Evolutionary conservation across 2,888 invertebrate species (phyloP).

Genomic region (Himalopsyche anomala): DNA sequence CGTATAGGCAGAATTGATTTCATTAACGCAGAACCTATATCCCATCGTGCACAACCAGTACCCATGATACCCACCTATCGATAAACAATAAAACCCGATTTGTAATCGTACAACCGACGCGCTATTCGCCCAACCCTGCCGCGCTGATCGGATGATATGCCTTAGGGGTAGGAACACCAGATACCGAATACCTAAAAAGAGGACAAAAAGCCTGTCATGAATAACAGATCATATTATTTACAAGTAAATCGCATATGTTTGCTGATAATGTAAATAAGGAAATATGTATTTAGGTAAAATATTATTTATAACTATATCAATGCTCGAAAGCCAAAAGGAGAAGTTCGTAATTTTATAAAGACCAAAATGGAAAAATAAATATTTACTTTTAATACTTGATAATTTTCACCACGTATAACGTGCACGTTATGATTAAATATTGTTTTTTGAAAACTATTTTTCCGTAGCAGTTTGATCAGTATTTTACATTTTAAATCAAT

Average conservation of each 20-base stretch:
- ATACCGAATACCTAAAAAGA: conserved; percentile 32
- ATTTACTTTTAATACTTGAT: too few species aligned
- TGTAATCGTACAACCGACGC: conserved; percentile 28
- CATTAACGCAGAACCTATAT: conserved; percentile 35
- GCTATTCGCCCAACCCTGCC: conserved; percentile 36
- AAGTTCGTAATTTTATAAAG: too few species aligned
- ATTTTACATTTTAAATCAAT: too few species aligned
- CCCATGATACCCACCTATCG: conserved; percentile 26
- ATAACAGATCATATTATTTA: conserved; percentile 2
- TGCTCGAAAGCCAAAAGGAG: too few species aligned
- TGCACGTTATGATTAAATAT: too few species aligned
- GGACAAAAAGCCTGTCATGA: conserved; percentile 35
- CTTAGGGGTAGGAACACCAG: conserved; percentile 41
- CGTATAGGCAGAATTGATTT: conserved; percentile 30
- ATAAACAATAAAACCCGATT: conserved; percentile 38
- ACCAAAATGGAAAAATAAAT: too few species aligned
- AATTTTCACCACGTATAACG: too few species aligned
- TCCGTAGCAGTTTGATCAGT: too few species aligned
- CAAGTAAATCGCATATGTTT: not conserved
- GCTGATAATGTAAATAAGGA: conserved; percentile 18
- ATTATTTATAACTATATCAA: too few species aligned
- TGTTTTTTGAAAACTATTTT: too few species aligned
- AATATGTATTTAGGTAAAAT: not conserved
- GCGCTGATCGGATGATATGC: conserved; percentile 36
- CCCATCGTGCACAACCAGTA: conserved; percentile 6